phyloP scores from a whole-genome alignment of 2,113 vertebrate species.

The Romanogobio albipinnatus region DNA sequence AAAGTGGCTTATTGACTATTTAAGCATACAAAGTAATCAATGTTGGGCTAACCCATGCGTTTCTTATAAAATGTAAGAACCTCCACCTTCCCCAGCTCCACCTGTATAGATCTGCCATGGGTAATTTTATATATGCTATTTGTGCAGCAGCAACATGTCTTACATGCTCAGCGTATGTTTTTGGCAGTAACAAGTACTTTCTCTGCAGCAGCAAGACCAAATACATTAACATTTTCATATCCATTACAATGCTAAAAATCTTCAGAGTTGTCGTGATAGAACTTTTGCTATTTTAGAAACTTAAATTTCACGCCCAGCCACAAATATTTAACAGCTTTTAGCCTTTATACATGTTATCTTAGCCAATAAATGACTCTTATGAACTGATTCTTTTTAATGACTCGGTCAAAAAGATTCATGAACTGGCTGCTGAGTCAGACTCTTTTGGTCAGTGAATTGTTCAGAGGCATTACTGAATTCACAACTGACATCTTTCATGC shows the following conservation, averaged over 20 bases:
- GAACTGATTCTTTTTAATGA: background rate
- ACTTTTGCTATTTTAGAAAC: too few species aligned
- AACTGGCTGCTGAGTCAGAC: background rate
- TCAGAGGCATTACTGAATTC: background rate
- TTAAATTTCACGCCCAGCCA: too few species aligned
- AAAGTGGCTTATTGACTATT: background rate
- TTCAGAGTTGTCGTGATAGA: too few species aligned
- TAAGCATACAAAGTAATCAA: background rate
- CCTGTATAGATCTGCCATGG: too few species aligned
- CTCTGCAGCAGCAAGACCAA: too few species aligned
- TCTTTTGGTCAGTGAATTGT: background rate
- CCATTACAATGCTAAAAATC: too few species aligned
- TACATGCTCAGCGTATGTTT: too few species aligned
- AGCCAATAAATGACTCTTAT: background rate
- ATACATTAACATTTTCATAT: too few species aligned
- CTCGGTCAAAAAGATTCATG: background rate
- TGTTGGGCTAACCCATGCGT: background rate
- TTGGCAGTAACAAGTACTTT: too few species aligned
- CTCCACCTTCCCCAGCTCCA: too few species aligned
- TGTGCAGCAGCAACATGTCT: background rate
- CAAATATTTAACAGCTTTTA: too few species aligned
- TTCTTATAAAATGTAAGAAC: background rate
- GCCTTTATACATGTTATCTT: too few species aligned
- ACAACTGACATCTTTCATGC: background rate
- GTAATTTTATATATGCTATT: background rate